Conservation (phyloP, 1,140 invertebrate species). For the Eufriesea mexicana region DNA sequence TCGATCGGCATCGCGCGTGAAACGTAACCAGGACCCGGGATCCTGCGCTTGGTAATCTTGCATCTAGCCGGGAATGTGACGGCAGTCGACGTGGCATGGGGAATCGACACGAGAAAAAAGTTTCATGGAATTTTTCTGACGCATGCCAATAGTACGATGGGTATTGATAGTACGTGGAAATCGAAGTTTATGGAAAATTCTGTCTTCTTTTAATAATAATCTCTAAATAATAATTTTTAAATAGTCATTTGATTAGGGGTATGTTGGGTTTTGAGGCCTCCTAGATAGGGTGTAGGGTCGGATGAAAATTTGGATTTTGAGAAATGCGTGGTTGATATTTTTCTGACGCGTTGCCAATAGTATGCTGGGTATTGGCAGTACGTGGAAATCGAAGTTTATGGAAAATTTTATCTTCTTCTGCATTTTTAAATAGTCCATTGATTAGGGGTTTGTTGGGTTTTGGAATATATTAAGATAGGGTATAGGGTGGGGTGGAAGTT, state of each 20-base stretch:
- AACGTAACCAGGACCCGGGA: conserved; percentile 12
- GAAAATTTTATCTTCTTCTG: neutral
- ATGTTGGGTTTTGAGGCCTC: too few relatives aligned
- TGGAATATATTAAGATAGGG: too few relatives aligned
- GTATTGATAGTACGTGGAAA: too few relatives aligned
- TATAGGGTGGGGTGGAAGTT: too few relatives aligned
- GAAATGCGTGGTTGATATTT: too few relatives aligned
- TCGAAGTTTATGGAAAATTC: neutral
- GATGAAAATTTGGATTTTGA: too few relatives aligned
- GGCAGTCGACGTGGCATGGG: neutral
- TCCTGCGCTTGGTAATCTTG: neutral
- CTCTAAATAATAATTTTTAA: too few relatives aligned
- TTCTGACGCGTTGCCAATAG: neutral
- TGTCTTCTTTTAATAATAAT: neutral
- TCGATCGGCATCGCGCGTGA: conserved; percentile 48
- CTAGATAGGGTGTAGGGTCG: too few relatives aligned
- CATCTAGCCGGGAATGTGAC: conserved; percentile 1
- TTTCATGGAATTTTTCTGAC: neutral
- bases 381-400: neutral
- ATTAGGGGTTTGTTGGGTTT: too few relatives aligned
- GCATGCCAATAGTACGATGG: neutral
- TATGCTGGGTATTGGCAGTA: neutral
- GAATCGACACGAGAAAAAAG: neutral
- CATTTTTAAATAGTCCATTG: too few relatives aligned
- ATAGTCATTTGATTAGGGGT: too few relatives aligned